These are phyloP conservation scores for Carapus acus DNA, from an alignment of 2,797 vertebrate genomes.

Conservation along the genomic window DNA sequence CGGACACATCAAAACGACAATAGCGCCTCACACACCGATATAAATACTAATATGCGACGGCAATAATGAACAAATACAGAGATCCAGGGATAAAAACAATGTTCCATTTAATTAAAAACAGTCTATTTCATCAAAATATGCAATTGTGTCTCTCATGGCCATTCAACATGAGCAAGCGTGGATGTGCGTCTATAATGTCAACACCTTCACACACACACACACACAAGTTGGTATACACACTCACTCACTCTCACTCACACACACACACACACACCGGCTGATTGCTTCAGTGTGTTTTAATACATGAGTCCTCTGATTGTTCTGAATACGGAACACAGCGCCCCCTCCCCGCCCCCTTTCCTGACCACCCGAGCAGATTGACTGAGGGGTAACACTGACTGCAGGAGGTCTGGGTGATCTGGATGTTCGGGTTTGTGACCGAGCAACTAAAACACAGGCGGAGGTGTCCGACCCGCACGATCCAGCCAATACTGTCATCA, in stretches of 20 bases:
- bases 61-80: slow-evolving; percentile 29
- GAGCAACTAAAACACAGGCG: too few relatives aligned
- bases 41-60: too few relatives aligned
- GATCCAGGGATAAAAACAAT: slow-evolving; percentile 60
- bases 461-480: not conserved
- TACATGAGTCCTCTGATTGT: slow-evolving; percentile 54
- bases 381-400: slow-evolving; percentile 18
- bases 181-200: slow-evolving; percentile 37
- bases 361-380: slow-evolving; percentile 7
- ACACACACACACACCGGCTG: slow-evolving; percentile 16
- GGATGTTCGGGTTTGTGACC: slow-evolving; percentile 1
- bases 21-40: too few relatives aligned
- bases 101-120: slow-evolving; percentile 74
- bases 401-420: slow-evolving; percentile 16
- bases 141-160: slow-evolving; percentile 60
- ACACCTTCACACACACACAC: slow-evolving; percentile 27
- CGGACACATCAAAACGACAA: too few relatives aligned
- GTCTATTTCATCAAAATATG: slow-evolving; percentile 75
- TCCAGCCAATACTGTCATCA: not conserved
- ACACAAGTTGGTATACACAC: slow-evolving; percentile 4
- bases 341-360: slow-evolving; percentile 21
- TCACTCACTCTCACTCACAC: slow-evolving; percentile 11
- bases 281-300: slow-evolving; percentile 39
- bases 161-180: slow-evolving; percentile 41
- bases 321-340: slow-evolving; percentile 48